Percentiles rank a stretch among this genome's conserved stretches.
Evolutionary conservation across 2,113 vertebrate species (phyloP).

Genomic region (Phainopepla nitens): DNA sequence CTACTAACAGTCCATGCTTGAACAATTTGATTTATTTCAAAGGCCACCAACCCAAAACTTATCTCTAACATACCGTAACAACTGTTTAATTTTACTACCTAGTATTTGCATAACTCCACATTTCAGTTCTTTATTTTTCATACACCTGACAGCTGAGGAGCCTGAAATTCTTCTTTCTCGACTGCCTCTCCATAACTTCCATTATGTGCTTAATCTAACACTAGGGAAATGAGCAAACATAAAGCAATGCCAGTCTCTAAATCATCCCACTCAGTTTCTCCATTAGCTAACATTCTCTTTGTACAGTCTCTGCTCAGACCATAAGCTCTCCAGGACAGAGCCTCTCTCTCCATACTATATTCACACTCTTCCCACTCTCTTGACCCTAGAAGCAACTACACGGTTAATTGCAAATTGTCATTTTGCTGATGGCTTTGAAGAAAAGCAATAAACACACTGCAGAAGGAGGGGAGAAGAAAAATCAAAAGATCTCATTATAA

Average conservation of each 20-base stretch:
- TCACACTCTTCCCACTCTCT: neutral
- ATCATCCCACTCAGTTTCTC: neutral
- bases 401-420: neutral
- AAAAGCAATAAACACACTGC: neutral
- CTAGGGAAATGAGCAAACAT: neutral
- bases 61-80: neutral
- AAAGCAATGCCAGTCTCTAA: neutral
- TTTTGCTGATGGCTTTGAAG: neutral
- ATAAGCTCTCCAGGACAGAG: neutral
- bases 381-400: neutral
- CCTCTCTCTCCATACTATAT: neutral
- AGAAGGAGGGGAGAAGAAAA: neutral
- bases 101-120: neutral
- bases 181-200: neutral
- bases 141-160: neutral
- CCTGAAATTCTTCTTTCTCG: neutral
- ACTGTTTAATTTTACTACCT: neutral
- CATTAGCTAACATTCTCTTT: neutral
- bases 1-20: neutral
- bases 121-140: neutral
- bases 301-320: neutral
- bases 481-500: neutral
- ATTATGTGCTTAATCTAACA: neutral
- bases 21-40: neutral
- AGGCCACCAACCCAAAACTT: neutral